Base-by-base conservation (phyloP, 1,140 invertebrate species). In the Asobara japonica region DNA sequence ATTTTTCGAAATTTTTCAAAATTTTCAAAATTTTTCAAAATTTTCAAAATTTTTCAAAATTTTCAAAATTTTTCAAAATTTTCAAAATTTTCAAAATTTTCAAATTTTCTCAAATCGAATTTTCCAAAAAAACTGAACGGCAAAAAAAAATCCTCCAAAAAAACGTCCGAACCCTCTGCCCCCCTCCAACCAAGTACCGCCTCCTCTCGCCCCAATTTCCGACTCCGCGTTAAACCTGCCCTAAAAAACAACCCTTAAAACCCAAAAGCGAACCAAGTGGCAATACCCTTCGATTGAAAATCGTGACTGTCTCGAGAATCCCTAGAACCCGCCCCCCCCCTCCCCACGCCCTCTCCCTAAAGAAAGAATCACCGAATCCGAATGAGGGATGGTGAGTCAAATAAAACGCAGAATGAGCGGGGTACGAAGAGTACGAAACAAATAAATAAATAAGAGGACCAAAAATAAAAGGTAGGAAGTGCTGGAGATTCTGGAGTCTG, bases 381-480 rank as follows among this genome's bases (percentile, higher is more conserved):
- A 56, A 25, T 27, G 51, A 65, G 10, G 31, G 11, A 27, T 20
- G 16, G 16, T 30, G 29, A 20, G 29, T 13, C n/a, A 27, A 13
- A 31, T 22, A 45, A 36, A 38, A 25, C 2, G 16, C 38, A 38
- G 31, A 16, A 30, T 22, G 22, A 56, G 18, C 16, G 30, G 29
- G 4, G 22, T n/a, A n/a, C n/a, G n/a, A n/a, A n/a, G n/a, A n/a
- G n/a, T n/a, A n/a, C n/a, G 8, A 38, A 8, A 41, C 16, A 22
- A 10, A 51, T 27, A 4, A 29, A 51, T 25, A 31, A 16, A 10
- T n/a, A 5, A 36, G 22, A 72, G 25, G 10, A 20, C 27, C 13
- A 56, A 30, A 61, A 51, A 20, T 48, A 45, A 8, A 61, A 48
- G 38, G 11, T 56, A 16, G 29, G 69, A 71, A 80, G 74, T 71